Conservation (phyloP, 2,888 invertebrate species). For the Lasioglossum morio region DNA sequence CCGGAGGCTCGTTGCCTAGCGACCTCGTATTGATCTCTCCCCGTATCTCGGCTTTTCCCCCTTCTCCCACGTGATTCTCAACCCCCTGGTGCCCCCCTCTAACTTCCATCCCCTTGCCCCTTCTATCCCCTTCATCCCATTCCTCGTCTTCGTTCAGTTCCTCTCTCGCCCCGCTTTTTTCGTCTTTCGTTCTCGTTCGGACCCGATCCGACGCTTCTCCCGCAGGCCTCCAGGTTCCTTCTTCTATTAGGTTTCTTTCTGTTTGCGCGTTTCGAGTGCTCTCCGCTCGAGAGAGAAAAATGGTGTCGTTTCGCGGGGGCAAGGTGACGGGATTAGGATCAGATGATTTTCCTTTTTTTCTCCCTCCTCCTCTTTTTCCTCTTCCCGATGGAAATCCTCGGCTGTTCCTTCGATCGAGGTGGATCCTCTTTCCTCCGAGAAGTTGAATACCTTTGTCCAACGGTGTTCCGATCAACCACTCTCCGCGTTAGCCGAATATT, state of each 20-base stretch:
- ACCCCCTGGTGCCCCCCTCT: slow-evolving; percentile 12
- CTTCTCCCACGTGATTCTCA: slow-evolving; percentile 73
- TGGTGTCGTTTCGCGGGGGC: slow-evolving; percentile 19
- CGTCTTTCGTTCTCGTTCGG: slow-evolving; percentile 14
- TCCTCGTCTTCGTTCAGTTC: slow-evolving; percentile 31
- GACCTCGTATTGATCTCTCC: slow-evolving; percentile 85
- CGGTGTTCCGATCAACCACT: background rate
- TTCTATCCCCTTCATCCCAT: slow-evolving; percentile 21
- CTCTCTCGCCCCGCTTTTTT: background rate
- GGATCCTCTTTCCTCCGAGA: background rate
- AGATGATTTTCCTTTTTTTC: slow-evolving; percentile 33
- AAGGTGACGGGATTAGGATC: slow-evolving; percentile 51
- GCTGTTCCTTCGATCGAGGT: background rate
- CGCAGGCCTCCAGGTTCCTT: slow-evolving; percentile 18
- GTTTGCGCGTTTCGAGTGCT: slow-evolving; percentile 51
- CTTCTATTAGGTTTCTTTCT: slow-evolving; percentile 51
- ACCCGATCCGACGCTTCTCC: no score
- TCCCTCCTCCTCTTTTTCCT: background rate
- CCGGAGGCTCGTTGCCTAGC: slow-evolving; percentile 85
- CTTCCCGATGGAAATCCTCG: background rate
- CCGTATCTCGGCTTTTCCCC: slow-evolving; percentile 80
- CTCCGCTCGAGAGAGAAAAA: slow-evolving; percentile 23
- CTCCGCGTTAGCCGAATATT: background rate
- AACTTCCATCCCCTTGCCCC: background rate
- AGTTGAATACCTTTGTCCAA: background rate